Evolutionary conservation across 2,113 vertebrate genomes (phyloP), one percentile per base, ranked within the genome.

Genomic region (Nesoenas mayeri): DNA sequence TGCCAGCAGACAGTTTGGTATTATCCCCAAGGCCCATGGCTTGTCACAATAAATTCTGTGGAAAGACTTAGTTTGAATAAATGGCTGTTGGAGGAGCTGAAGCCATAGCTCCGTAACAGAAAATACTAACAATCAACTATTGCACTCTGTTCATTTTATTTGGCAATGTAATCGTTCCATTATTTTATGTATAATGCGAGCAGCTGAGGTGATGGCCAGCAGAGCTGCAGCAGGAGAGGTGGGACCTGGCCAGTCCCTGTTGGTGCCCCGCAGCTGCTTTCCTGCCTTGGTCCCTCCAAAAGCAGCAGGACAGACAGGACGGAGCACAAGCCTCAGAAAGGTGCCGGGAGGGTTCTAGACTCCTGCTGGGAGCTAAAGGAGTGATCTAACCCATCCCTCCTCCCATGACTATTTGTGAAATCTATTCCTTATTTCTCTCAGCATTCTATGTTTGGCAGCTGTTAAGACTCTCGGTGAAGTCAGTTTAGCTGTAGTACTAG

Each of bases 1-100:
- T 92, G 74, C 77, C 85, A 96, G 70, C 65, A 85, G 91, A 94
- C 91, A 94, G 87, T 79, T 81, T 28, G n/a, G 29, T 72, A 54
- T 93, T 95, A 78, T 89, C 82, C 60, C 31, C 69, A 67, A 82
- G 89, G 87, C 48, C 40, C 32, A 9, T 58, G 78, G 71, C n/a
- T 78, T 93, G 91, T 97, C 93, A 89, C 67, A 88, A 18, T 82
- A 87, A 83, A 95, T 97, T 89, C 75, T 74, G n/a, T 81, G 51
- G 44, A 83, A 91, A 89, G 34, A 54, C 2, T 4, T 12, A 17
- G 19, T 85, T 83, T 62, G 70, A 47, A 87, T 82, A 66, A 79
- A 67, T 78, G 29, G 32, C 36, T 90, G 7, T 25, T 67, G 64
- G 20, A 54, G 85, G 34, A 82, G n/a, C 50, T 78, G 79, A 94